phyloP scores from a whole-genome alignment of 2,113 vertebrate species.

The Amia ocellicauda region DNA sequence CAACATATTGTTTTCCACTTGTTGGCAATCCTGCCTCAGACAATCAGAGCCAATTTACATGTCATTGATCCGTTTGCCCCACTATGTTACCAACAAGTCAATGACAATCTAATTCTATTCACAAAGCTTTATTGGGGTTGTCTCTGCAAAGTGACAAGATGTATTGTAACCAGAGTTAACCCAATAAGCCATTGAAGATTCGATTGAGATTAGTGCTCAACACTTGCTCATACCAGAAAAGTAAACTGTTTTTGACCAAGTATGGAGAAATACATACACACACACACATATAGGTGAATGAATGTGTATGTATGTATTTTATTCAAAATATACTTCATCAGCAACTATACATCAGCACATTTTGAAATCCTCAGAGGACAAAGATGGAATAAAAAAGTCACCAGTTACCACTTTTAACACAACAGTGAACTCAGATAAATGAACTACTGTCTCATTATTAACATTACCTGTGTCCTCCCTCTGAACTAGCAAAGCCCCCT shows the following conservation, averaged over 20 bases:
- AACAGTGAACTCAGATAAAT: too few relatives aligned
- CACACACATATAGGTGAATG: too few relatives aligned
- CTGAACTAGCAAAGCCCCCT: too few relatives aligned
- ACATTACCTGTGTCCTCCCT: too few relatives aligned
- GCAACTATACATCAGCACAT: too few relatives aligned
- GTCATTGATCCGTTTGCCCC: conserved; percentile 73
- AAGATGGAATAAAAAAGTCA: too few relatives aligned
- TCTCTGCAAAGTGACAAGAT: conserved; percentile 73
- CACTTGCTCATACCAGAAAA: conserved; percentile 33
- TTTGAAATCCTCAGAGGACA: too few relatives aligned
- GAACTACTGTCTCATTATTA: too few relatives aligned
- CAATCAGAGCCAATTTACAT: conserved; percentile 38
- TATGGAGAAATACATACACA: too few relatives aligned
- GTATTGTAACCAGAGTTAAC: conserved; percentile 65
- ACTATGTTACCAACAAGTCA: conserved; percentile 58
- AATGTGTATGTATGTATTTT: too few relatives aligned
- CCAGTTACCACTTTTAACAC: too few relatives aligned
- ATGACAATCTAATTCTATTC: conserved; percentile 76
- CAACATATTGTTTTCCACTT: conserved; percentile 40
- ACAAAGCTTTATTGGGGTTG: conserved; percentile 60
- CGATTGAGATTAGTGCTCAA: conserved; percentile 68
- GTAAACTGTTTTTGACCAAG: conserved; percentile 54
- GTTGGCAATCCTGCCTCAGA: conserved; percentile 14
- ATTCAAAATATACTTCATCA: too few relatives aligned
- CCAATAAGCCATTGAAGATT: conserved; percentile 62